These are phyloP conservation scores for Bibio marci DNA, from an alignment of 2,888 invertebrate species.

Conservation along the genomic window DNA sequence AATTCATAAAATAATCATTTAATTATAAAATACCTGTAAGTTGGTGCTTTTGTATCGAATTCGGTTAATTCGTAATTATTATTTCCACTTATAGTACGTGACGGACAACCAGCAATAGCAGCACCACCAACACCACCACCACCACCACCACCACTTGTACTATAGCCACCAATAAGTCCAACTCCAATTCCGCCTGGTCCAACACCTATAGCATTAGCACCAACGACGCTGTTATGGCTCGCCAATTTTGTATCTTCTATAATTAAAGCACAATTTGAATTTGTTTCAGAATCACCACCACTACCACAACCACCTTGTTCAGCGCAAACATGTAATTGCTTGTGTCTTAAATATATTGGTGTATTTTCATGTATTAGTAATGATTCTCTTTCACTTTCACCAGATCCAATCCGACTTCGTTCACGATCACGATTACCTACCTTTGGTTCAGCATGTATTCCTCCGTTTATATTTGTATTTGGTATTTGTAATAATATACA, in stretches of 20 bases:
- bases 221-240: no score
- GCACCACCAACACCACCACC: slow-evolving; percentile 18
- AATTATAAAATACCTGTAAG: slow-evolving; percentile 12
- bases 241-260: slow-evolving; percentile 21
- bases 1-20: not conserved
- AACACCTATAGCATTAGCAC: no score
- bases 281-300: slow-evolving; percentile 37
- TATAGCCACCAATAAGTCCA: no score
- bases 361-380: slow-evolving; percentile 12
- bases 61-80: slow-evolving; percentile 68
- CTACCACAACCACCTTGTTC: slow-evolving; percentile 7
- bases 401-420: slow-evolving; percentile 13
- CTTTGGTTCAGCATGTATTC: slow-evolving; percentile 13
- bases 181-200: no score
- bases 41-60: slow-evolving; percentile 30
- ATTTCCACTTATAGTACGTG: slow-evolving; percentile 51
- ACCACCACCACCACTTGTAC: slow-evolving; percentile 16
- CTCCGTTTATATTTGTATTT: slow-evolving; percentile 13
- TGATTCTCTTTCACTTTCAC: slow-evolving; percentile 15
- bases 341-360: slow-evolving; percentile 11
- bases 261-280: slow-evolving; percentile 37
- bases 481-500: slow-evolving; percentile 9
- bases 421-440: slow-evolving; percentile 14
- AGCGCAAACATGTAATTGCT: slow-evolving; percentile 12
- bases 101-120: slow-evolving; percentile 21